These are phyloP conservation scores for Uropetala carovei DNA, from an alignment of 2,888 invertebrate species.

Conservation along the genomic window DNA sequence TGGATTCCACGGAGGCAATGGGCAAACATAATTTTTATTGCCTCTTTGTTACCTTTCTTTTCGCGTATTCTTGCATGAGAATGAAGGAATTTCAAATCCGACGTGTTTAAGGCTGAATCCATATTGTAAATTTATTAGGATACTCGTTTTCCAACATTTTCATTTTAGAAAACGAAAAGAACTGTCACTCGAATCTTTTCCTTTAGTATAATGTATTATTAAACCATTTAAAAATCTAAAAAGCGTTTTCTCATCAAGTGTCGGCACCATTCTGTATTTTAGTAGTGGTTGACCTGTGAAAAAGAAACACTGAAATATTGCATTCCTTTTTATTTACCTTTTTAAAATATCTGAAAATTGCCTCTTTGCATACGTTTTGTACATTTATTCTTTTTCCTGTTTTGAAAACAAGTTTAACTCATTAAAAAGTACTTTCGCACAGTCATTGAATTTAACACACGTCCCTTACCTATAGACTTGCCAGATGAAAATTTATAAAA, in stretches of 20 bases:
- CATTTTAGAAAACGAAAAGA: background rate
- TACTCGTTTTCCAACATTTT: background rate
- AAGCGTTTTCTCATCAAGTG: background rate
- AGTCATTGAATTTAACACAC: no score
- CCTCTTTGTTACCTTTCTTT: background rate
- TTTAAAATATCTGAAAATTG: background rate
- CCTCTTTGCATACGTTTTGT: background rate
- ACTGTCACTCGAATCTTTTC: background rate
- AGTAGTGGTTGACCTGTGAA: background rate
- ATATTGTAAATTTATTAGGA: background rate
- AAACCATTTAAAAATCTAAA: background rate
- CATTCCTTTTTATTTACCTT: background rate
- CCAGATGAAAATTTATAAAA: no score
- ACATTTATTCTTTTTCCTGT: no score
- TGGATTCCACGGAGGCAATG: no score
- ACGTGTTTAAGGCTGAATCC: background rate
- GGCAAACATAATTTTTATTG: background rate
- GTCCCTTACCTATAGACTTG: no score
- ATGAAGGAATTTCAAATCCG: background rate
- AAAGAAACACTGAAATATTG: background rate
- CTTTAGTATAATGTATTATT: background rate
- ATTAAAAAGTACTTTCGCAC: no score
- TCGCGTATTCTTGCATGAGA: background rate
- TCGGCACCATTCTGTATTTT: background rate
- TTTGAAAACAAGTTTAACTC: no score